A percentile compares a stretch with the other conserved stretches of the same genome.
Conservation (phyloP, 2,113 vertebrate species). For the Xenopus laevis region DNA sequence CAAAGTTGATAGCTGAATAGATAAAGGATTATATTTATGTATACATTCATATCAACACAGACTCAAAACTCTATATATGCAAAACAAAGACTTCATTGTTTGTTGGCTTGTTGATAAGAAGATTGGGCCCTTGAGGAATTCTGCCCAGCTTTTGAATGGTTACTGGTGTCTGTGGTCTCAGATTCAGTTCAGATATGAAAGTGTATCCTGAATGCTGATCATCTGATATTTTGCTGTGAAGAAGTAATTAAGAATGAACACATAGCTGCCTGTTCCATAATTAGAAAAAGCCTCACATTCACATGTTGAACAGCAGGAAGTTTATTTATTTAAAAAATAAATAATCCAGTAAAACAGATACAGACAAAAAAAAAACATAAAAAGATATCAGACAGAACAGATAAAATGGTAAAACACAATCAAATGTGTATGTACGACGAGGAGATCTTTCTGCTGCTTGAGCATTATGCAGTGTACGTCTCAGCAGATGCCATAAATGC, state of each 20-base stretch:
- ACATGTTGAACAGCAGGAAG: slow-evolving; percentile 40
- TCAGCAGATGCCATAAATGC: neutral
- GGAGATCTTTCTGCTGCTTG: neutral
- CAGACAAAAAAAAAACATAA: slow-evolving; percentile 16
- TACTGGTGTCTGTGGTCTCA: neutral
- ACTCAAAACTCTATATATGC: no score
- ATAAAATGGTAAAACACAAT: slow-evolving; percentile 23
- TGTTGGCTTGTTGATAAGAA: no score
- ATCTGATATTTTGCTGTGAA: slow-evolving; percentile 25
- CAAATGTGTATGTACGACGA: neutral
- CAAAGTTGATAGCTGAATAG: no score
- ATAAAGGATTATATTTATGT: no score
- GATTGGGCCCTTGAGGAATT: neutral
- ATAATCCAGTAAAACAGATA: slow-evolving; percentile 35
- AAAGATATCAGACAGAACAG: neutral
- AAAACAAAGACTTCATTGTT: no score
- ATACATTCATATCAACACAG: no score
- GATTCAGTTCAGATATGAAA: neutral
- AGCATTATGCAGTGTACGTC: neutral
- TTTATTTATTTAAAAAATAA: slow-evolving; percentile 47
- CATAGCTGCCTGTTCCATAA: slow-evolving; percentile 4
- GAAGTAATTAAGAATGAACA: slow-evolving; percentile 13
- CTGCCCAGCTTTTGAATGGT: neutral
- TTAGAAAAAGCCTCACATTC: slow-evolving; percentile 6
- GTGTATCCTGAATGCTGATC: slow-evolving; percentile 3